phyloP scores from a whole-genome alignment of 2,888 invertebrate species.

The Papilio protenor region DNA sequence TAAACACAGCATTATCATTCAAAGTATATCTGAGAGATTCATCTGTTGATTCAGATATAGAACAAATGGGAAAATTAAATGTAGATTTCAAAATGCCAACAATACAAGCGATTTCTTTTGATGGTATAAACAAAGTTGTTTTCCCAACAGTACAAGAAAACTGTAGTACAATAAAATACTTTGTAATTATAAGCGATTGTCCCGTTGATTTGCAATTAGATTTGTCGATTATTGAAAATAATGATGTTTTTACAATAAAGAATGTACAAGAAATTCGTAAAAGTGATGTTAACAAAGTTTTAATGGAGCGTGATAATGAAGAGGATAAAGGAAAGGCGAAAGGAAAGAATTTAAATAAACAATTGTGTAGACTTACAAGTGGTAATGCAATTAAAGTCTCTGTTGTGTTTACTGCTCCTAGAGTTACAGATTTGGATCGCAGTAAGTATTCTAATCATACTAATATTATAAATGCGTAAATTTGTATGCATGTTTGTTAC shows the following conservation, averaged over 20 bases:
- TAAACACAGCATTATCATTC: conserved; percentile 61
- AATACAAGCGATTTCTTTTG: conserved; percentile 72
- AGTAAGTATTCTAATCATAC: conserved; percentile 55
- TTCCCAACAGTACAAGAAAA: conserved; percentile 68
- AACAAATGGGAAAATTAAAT: conserved; percentile 62
- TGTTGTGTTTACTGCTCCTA: conserved; percentile 69
- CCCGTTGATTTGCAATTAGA: conserved; percentile 70
- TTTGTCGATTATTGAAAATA: conserved; percentile 64
- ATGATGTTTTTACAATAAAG: conserved; percentile 67
- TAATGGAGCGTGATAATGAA: conserved; percentile 64
- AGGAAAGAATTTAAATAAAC: conserved; percentile 63
- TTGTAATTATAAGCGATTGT: conserved; percentile 74
- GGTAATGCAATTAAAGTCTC: conserved; percentile 74
- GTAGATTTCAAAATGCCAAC: conserved; percentile 70
- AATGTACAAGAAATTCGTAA: conserved; percentile 74
- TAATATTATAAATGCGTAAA: too few relatives aligned
- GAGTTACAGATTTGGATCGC: conserved; percentile 60
- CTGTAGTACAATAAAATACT: conserved; percentile 59
- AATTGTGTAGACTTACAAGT: conserved; percentile 68
- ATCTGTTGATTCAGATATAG: conserved; percentile 64
- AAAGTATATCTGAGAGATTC: conserved; percentile 68
- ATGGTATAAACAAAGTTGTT: conserved; percentile 68
- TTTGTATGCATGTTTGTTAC: too few relatives aligned
- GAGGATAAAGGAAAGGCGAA: conserved; percentile 58
- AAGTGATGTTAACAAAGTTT: conserved; percentile 68